These are phyloP conservation scores for Entosphenus tridentatus DNA, from an alignment of 2,113 vertebrate genomes.

Conservation along the genomic window DNA sequence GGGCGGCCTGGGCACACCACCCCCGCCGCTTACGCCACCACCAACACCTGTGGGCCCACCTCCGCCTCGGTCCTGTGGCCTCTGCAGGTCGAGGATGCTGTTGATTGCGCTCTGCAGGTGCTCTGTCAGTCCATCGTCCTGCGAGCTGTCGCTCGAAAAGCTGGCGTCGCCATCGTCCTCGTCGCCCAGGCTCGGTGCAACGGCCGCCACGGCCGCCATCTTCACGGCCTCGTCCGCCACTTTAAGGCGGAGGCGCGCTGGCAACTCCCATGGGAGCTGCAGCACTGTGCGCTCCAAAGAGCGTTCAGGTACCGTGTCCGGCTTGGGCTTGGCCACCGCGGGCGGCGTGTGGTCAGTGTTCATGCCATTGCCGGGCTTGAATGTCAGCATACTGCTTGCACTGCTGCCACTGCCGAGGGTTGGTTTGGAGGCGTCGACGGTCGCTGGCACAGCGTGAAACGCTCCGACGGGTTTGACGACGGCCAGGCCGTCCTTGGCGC, in stretches of 20 bases:
- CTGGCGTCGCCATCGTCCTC: conserved; percentile 37
- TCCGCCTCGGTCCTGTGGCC: conserved; percentile 25
- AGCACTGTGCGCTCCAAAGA: conserved; percentile 4
- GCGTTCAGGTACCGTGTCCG: neutral
- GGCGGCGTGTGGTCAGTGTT: no score
- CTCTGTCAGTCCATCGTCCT: conserved; percentile 55
- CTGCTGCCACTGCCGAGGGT: no score
- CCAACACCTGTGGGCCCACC: no score
- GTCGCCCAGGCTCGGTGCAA: neutral
- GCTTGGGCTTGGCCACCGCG: no score
- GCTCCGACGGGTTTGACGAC: no score
- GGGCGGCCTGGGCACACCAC: no score
- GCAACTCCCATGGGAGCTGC: conserved; percentile 3
- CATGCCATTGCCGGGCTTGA: no score
- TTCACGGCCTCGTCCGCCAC: neutral
- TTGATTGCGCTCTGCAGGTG: conserved; percentile 86
- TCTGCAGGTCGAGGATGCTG: conserved; percentile 83
- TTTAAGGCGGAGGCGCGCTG: conserved; percentile 1
- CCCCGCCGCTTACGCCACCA: no score
- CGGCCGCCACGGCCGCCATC: neutral
- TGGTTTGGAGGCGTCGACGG: no score
- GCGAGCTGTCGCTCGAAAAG: conserved; percentile 75
- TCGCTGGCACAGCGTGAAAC: no score
- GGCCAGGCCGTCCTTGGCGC: no score
- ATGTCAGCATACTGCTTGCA: no score